Conservation (phyloP, 2,113 vertebrate genomes). For the Anguilla rostrata region DNA sequence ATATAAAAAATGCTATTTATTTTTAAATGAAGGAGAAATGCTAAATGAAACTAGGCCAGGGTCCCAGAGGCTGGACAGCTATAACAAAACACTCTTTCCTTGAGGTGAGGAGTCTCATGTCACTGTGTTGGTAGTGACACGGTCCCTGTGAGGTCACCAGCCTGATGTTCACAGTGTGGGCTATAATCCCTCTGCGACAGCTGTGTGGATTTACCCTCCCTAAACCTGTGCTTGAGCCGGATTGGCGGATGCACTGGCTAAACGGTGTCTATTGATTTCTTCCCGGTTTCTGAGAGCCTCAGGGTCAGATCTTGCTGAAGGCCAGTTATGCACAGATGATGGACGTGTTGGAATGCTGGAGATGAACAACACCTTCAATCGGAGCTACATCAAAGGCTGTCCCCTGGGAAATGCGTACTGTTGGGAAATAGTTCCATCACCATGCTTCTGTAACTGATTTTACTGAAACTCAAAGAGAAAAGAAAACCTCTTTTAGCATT, state of each 20-base stretch:
- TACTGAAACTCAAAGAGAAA: neutral
- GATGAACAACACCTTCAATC: neutral
- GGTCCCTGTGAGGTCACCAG: conserved; percentile 21
- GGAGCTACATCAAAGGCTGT: neutral
- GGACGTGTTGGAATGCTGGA: conserved; percentile 2
- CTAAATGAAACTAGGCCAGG: neutral
- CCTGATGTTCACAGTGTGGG: conserved; percentile 43
- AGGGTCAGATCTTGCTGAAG: conserved; percentile 1
- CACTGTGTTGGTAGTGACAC: conserved; percentile 47
- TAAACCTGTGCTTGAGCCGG: conserved; percentile 25
- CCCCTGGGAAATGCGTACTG: neutral
- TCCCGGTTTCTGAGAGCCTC: neutral
- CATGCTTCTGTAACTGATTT: neutral
- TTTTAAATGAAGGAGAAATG: neutral
- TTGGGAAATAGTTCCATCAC: neutral
- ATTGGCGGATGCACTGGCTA: neutral
- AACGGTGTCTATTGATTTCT: conserved; percentile 1
- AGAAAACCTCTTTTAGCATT: neutral
- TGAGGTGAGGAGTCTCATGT: conserved; percentile 43
- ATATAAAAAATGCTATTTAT: no score
- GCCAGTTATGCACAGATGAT: neutral
- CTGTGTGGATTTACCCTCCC: conserved; percentile 52
- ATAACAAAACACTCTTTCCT: neutral
- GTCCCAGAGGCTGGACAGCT: neutral
- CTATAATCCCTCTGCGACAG: conserved; percentile 59